Evolutionary conservation across 2,113 vertebrate genomes (phyloP).

Genomic region (Psammodynastes pulverulentus): DNA sequence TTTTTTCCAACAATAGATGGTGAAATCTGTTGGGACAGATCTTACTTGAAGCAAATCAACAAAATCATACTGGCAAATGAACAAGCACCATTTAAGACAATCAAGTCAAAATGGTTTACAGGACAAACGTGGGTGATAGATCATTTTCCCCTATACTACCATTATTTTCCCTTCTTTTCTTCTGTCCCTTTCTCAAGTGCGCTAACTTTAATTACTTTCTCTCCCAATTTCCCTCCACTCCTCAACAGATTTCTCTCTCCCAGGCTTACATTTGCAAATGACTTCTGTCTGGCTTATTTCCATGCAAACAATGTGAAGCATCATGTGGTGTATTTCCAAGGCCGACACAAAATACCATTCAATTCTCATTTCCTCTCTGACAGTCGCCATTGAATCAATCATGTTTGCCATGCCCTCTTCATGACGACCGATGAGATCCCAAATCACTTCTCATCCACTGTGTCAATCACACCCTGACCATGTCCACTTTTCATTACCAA

Average conservation of each 20-base stretch:
- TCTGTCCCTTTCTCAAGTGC: neutral
- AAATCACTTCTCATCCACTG: constrained; percentile 77
- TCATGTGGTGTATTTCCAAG: constrained; percentile 80
- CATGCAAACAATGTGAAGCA: constrained; percentile 89
- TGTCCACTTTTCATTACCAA: constrained; percentile 82
- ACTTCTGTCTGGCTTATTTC: constrained; percentile 83
- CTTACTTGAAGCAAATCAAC: neutral
- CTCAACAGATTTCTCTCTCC: constrained; percentile 36
- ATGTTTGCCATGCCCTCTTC: constrained; percentile 78
- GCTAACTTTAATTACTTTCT: constrained; percentile 46
- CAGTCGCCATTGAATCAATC: constrained; percentile 85
- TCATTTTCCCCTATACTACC: neutral
- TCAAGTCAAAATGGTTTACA: neutral
- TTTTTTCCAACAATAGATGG: neutral
- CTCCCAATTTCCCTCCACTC: constrained; percentile 46
- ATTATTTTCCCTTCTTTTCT: neutral
- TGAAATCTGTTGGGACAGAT: neutral
- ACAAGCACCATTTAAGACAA: neutral
- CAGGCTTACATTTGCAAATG: constrained; percentile 68
- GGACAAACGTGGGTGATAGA: neutral
- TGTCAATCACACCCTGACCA: constrained; percentile 81
- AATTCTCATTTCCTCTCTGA: constrained; percentile 86
- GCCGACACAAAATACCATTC: constrained; percentile 84
- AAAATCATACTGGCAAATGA: neutral
- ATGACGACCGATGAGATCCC: constrained; percentile 79